Percentiles rank a stretch among this genome's conserved stretches.
These are phyloP conservation scores for Cyclura pinguis DNA, from an alignment of 2,797 vertebrate species.

Conservation along the genomic window DNA sequence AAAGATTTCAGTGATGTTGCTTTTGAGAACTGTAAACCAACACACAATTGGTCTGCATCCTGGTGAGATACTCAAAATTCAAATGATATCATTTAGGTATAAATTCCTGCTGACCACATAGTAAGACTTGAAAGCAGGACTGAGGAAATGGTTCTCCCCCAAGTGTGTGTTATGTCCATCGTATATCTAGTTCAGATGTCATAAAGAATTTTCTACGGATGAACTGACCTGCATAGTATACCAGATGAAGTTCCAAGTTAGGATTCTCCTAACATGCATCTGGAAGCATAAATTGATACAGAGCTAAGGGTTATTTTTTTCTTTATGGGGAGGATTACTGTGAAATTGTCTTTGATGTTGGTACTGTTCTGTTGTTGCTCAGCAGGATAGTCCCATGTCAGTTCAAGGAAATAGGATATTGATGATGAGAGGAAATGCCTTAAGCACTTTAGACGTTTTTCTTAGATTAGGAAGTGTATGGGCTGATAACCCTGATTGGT, in stretches of 20 bases:
- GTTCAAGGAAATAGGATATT: conserved; percentile 68
- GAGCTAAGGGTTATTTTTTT: conserved; percentile 34
- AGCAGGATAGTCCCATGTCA: conserved; percentile 63
- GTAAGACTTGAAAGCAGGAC: background rate
- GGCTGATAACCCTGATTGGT: conserved; percentile 52
- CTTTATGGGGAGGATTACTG: conserved; percentile 39
- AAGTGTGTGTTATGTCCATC: background rate
- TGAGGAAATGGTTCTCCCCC: background rate
- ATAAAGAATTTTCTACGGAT: conserved; percentile 2
- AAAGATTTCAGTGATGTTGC: background rate
- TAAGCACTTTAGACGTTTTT: conserved; percentile 79
- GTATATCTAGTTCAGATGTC: background rate
- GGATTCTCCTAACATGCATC: background rate
- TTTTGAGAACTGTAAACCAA: background rate
- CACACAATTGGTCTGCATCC: background rate
- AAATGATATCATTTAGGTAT: background rate
- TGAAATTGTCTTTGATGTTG: conserved; percentile 62
- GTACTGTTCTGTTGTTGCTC: conserved; percentile 67
- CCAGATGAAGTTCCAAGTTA: background rate
- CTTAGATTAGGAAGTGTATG: conserved; percentile 47
- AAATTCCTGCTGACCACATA: background rate
- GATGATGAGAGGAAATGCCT: conserved; percentile 72
- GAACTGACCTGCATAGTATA: background rate
- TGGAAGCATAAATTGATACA: conserved; percentile 15
- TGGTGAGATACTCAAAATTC: background rate